Evolutionary conservation across 2,888 invertebrate species (phyloP).

Genomic region (Lasioglossum calceatum): DNA sequence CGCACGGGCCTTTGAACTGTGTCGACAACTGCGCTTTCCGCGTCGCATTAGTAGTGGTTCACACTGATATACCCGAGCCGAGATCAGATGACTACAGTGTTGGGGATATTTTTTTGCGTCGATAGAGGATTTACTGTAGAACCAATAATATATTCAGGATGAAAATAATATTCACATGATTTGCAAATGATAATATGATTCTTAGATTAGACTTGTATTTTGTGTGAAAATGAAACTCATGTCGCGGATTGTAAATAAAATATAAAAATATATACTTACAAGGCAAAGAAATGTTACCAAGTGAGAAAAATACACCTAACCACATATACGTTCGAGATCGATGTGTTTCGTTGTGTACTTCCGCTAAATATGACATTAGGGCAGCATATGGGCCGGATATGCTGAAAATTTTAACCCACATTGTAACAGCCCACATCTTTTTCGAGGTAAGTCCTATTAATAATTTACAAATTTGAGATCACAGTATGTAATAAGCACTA

Average conservation of each 20-base stretch:
- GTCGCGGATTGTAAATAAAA: neutral
- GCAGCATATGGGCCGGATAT: constrained; percentile 82
- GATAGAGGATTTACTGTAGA: no score
- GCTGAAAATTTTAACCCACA: constrained; percentile 61
- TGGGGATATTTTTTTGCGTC: no score
- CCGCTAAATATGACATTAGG: constrained; percentile 81
- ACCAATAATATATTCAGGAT: neutral
- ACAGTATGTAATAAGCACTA: neutral
- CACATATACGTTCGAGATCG: constrained; percentile 81
- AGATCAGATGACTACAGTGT: no score
- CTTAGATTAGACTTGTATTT: neutral
- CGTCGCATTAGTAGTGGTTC: no score
- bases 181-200: neutral
- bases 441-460: neutral
- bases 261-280: constrained; percentile 83
- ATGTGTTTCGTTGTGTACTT: constrained; percentile 78
- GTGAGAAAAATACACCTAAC: constrained; percentile 80
- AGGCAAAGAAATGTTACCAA: constrained; percentile 85
- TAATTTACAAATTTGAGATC: neutral
- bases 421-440: neutral
- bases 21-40: no score
- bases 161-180: neutral
- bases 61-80: no score
- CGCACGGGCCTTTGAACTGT: no score
- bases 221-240: neutral